Evolutionary conservation across 2,113 vertebrate genomes (phyloP).

Genomic region (Lynx canadensis): DNA sequence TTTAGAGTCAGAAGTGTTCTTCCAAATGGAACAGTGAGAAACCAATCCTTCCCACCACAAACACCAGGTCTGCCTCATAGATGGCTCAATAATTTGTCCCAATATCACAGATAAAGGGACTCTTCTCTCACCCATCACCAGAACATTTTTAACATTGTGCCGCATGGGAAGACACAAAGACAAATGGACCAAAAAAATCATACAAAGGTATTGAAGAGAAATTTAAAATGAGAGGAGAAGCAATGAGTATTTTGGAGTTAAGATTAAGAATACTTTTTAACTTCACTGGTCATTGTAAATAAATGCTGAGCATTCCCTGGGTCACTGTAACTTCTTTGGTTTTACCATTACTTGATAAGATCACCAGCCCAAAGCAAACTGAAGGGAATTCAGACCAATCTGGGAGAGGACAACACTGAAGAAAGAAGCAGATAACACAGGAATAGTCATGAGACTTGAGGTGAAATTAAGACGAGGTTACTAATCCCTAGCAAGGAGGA

Average conservation of each 20-base stretch:
- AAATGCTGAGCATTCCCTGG: not conserved
- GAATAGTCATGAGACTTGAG: not conserved
- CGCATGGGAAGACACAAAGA: not conserved
- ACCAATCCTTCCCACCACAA: not conserved
- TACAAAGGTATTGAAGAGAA: not conserved
- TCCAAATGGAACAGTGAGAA: not conserved
- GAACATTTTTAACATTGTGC: not conserved
- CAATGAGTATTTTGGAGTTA: not conserved
- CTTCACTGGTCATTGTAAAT: not conserved
- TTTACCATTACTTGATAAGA: not conserved
- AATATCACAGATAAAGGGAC: not conserved
- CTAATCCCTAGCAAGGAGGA: not conserved
- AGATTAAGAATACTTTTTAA: not conserved
- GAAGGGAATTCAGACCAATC: not conserved
- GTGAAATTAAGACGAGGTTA: not conserved
- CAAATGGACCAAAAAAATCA: not conserved
- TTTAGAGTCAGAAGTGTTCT: not conserved
- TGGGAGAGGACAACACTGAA: not conserved
- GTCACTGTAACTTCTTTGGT: not conserved
- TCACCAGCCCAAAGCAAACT: not conserved
- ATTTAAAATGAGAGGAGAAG: not conserved
- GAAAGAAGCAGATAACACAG: not conserved
- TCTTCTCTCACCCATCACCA: not conserved
- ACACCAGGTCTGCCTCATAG: not conserved
- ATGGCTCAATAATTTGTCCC: not conserved